Conservation (phyloP, 2,797 vertebrate species). For the Rousettus madagascariensis region DNA sequence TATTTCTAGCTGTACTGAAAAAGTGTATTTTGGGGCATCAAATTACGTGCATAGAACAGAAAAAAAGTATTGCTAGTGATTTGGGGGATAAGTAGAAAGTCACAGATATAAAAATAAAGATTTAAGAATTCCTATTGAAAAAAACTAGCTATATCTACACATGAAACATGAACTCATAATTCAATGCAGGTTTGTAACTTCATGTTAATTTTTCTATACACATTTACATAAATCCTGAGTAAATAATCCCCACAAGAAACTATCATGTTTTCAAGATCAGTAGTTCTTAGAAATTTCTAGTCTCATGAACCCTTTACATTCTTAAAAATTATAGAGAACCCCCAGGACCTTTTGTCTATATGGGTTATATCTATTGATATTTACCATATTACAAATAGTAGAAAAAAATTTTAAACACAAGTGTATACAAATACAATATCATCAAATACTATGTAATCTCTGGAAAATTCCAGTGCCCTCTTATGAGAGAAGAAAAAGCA, state of each 20-base stretch:
- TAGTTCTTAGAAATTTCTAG: slow-evolving; percentile 27
- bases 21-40: background rate
- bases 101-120: background rate
- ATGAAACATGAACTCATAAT: background rate
- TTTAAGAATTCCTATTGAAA: background rate
- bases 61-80: background rate
- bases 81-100: background rate
- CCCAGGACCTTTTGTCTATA: background rate
- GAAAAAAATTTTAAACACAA: background rate
- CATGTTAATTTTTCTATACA: background rate
- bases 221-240: background rate
- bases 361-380: background rate
- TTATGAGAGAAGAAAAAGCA: background rate
- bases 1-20: background rate
- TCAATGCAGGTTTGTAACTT: background rate
- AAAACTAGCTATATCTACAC: background rate
- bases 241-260: background rate
- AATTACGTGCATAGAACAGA: background rate
- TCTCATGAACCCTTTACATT: background rate
- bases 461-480: background rate
- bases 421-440: background rate
- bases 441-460: background rate
- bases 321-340: background rate
- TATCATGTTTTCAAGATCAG: background rate
- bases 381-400: background rate